These are phyloP conservation scores for Pandemis heparana DNA, from an alignment of 2,888 invertebrate genomes.

Conservation along the genomic window DNA sequence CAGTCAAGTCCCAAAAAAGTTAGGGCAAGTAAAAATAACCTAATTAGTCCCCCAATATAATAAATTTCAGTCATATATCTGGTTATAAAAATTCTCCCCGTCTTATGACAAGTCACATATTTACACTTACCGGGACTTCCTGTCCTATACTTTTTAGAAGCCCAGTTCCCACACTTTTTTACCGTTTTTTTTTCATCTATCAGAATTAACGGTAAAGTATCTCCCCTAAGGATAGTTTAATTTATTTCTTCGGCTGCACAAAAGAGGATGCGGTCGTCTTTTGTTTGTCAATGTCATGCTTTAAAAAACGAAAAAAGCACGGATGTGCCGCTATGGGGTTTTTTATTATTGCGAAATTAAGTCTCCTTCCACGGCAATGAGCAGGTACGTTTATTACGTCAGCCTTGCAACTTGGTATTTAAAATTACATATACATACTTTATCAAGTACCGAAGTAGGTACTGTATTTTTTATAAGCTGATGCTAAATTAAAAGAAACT, in stretches of 20 bases:
- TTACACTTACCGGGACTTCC: slow-evolving; percentile 78
- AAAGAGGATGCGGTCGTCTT: slow-evolving; percentile 76
- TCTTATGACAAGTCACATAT: slow-evolving; percentile 73
- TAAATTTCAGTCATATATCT: slow-evolving; percentile 58
- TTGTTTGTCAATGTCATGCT: slow-evolving; percentile 71
- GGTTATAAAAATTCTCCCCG: slow-evolving; percentile 65
- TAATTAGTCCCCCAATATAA: slow-evolving; percentile 34
- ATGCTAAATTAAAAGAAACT: too few relatives aligned
- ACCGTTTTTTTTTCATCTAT: slow-evolving; percentile 75
- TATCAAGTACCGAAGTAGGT: background rate
- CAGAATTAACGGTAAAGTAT: slow-evolving; percentile 81
- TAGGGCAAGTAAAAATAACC: slow-evolving; percentile 1
- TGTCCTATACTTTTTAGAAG: slow-evolving; percentile 72
- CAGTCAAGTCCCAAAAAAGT: background rate
- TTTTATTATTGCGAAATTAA: slow-evolving; percentile 33
- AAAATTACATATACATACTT: too few relatives aligned
- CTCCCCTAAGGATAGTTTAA: slow-evolving; percentile 83
- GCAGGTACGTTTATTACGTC: background rate
- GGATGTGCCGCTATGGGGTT: slow-evolving; percentile 52
- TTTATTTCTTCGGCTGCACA: slow-evolving; percentile 79
- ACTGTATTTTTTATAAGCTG: background rate
- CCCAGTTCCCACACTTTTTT: slow-evolving; percentile 80
- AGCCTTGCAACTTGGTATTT: background rate
- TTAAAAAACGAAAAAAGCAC: slow-evolving; percentile 55
- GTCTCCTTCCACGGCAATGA: slow-evolving; percentile 3